Percentiles rank a stretch among this genome's conserved stretches.
These are phyloP conservation scores for Bos indicus DNA, from an alignment of 2,113 vertebrate species.

Conservation along the genomic window DNA sequence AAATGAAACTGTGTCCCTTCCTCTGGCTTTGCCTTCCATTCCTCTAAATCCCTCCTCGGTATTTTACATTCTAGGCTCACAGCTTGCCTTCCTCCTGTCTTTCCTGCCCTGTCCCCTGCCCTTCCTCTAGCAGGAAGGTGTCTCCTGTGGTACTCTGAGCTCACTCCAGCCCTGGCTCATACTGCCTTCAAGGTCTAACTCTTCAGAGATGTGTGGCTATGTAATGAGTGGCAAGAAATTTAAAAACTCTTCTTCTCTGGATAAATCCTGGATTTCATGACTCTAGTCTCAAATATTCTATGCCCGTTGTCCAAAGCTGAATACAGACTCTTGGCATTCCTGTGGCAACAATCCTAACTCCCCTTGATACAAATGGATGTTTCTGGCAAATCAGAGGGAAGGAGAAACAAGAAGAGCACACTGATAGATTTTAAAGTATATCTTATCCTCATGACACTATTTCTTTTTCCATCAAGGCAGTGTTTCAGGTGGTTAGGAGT, in stretches of 20 bases:
- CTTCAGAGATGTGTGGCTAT: neutral
- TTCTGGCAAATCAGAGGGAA: slow-evolving; percentile 22
- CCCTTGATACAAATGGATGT: neutral
- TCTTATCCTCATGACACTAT: neutral
- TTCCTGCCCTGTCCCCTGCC: neutral
- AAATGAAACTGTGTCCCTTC: neutral
- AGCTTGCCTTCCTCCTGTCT: neutral
- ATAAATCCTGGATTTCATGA: slow-evolving; percentile 7
- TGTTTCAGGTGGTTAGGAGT: neutral
- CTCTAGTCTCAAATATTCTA: neutral
- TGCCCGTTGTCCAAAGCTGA: neutral
- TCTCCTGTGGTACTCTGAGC: neutral
- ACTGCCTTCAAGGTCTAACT: neutral
- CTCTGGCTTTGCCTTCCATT: neutral
- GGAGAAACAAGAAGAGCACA: slow-evolving; percentile 13
- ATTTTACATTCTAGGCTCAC: neutral
- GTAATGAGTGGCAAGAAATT: neutral
- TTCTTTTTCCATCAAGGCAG: slow-evolving; percentile 42
- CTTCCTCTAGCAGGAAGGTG: neutral
- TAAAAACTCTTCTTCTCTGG: neutral
- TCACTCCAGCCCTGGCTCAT: neutral
- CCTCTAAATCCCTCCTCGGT: neutral
- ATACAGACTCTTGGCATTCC: neutral
- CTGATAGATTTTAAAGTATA: neutral
- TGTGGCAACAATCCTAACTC: neutral